These are phyloP conservation scores for Pristionchus fissidentatus DNA, from an alignment of 2,888 invertebrate genomes.

Conservation along the genomic window DNA sequence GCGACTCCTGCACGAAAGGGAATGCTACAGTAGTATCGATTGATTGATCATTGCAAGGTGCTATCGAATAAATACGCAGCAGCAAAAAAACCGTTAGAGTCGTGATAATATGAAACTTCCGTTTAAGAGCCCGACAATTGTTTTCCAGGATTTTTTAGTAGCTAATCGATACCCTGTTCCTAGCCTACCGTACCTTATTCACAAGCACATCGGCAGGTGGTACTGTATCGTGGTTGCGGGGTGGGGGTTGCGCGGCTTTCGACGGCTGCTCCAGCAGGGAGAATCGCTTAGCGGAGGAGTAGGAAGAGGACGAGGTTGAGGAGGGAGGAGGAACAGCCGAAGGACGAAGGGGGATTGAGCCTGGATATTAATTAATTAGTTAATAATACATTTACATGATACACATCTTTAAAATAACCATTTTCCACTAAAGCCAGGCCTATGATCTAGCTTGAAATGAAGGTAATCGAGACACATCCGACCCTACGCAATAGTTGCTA, in stretches of 20 bases:
- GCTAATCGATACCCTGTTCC: no score
- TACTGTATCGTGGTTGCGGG: slow-evolving; percentile 9
- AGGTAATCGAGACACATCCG: no score
- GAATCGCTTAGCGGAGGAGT: slow-evolving; percentile 51
- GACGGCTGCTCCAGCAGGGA: slow-evolving; percentile 51
- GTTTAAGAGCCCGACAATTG: no score
- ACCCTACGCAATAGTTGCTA: no score
- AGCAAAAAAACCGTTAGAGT: neutral
- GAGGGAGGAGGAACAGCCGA: slow-evolving; percentile 1
- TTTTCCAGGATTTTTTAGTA: no score
- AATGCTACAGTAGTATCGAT: neutral
- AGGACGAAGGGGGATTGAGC: no score
- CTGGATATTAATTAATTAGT: no score
- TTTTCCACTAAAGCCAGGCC: no score
- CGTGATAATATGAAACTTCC: neutral
- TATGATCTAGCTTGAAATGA: no score
- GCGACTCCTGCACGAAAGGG: slow-evolving; percentile 25
- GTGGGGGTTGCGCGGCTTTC: neutral
- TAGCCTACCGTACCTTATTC: slow-evolving; percentile 34
- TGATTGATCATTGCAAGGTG: neutral
- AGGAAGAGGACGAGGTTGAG: slow-evolving; percentile 30
- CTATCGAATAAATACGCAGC: neutral
- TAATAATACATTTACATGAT: no score
- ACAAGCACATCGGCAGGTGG: neutral
- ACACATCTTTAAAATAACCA: no score